Percentiles rank a stretch among this genome's conserved stretches.
Evolutionary conservation across 2,113 vertebrate genomes (phyloP).

Genomic region (Aphelocoma coerulescens): DNA sequence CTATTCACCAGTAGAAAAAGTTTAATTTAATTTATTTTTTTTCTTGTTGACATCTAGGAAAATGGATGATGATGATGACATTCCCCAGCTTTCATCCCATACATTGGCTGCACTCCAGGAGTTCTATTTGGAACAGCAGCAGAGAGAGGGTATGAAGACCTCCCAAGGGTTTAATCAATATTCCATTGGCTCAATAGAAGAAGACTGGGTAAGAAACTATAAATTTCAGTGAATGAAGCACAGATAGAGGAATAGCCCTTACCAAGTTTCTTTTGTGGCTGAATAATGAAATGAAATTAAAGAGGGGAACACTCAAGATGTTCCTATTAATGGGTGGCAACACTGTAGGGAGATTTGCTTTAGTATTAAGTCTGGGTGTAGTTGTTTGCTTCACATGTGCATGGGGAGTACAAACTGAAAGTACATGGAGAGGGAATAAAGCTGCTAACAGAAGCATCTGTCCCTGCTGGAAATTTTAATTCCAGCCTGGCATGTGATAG

Average conservation of each 20-base stretch:
- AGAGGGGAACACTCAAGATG: not conserved
- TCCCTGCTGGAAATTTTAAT: not conserved
- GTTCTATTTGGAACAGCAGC: constrained; percentile 83
- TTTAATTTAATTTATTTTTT: not conserved
- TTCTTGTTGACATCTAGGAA: not conserved
- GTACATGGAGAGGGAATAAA: not conserved
- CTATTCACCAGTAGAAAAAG: not conserved
- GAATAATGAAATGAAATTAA: not conserved
- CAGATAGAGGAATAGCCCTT: not conserved
- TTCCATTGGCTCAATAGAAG: constrained; percentile 81
- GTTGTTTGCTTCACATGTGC: not conserved
- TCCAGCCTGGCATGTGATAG: not conserved
- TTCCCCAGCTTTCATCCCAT: constrained; percentile 82
- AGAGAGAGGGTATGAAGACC: constrained; percentile 35
- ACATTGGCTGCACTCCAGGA: constrained; percentile 87
- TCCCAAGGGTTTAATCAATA: constrained; percentile 61
- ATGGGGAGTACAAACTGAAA: not conserved
- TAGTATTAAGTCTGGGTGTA: not conserved
- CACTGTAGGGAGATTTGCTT: not conserved
- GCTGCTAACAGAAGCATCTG: not conserved
- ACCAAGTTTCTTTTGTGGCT: not conserved
- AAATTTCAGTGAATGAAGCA: not conserved
- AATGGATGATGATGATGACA: constrained; percentile 84
- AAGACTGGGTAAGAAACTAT: constrained; percentile 87
- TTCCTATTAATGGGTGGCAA: not conserved